Conservation (phyloP, 2,797 vertebrate genomes). For the Lates japonicus region DNA sequence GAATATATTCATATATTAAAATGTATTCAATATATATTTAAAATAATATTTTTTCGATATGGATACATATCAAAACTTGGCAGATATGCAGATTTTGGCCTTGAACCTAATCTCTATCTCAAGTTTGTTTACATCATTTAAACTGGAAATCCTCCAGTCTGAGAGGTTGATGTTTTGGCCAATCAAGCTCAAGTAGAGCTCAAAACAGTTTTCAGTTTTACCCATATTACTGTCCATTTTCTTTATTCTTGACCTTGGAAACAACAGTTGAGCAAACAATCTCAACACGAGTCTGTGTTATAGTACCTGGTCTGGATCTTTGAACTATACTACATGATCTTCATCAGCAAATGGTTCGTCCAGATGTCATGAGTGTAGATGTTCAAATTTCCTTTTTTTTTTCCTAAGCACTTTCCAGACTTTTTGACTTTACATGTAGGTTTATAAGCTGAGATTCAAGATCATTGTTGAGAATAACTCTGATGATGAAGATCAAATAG, state of each 20-base stretch:
- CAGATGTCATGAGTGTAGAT: not conserved
- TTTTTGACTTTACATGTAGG: not conserved
- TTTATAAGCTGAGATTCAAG: not conserved
- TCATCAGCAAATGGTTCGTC: not conserved
- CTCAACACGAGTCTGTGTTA: not conserved
- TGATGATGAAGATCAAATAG: not conserved
- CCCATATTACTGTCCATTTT: too few species aligned
- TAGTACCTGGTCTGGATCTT: not conserved
- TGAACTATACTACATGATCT: not conserved
- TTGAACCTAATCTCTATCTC: not conserved
- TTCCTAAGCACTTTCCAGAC: not conserved
- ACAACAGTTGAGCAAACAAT: not conserved
- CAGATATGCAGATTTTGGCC: too few species aligned
- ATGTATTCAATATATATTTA: too few species aligned
- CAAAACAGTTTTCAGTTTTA: not conserved
- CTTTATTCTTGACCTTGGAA: not conserved
- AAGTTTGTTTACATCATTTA: constrained; percentile 1
- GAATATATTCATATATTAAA: not conserved
- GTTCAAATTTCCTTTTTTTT: not conserved
- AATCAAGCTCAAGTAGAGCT: not conserved
- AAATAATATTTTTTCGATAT: not conserved
- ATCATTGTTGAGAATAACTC: not conserved
- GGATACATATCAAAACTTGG: not conserved
- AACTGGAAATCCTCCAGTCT: not conserved
- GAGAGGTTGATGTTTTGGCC: not conserved